A percentile compares a stretch with the other conserved stretches of the same genome.
Evolutionary conservation across 1,140 invertebrate genomes (phyloP).

Genomic region (Drosophila burlai): DNA sequence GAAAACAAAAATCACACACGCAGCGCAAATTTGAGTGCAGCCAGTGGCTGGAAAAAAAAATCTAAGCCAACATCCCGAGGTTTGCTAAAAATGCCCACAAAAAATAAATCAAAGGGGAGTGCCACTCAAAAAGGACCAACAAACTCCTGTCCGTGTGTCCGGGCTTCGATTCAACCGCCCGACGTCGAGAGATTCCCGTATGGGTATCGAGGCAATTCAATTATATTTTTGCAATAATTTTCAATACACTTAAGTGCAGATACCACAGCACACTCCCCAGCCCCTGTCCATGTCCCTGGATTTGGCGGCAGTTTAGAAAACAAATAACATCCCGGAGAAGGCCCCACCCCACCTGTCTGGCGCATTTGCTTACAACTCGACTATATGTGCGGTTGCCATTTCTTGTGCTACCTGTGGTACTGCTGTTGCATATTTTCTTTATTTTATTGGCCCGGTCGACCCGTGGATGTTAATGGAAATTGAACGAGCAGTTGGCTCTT

Average conservation of each 20-base stretch:
- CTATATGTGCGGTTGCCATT: conserved; percentile 33
- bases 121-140: conserved; percentile 52
- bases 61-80: conserved; percentile 24
- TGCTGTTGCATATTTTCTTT: conserved; percentile 72
- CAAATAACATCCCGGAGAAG: conserved; percentile 75
- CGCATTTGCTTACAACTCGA: conserved; percentile 55
- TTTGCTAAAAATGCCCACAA: conserved; percentile 40
- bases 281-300: conserved; percentile 17
- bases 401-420: conserved; percentile 22
- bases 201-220: conserved; percentile 73
- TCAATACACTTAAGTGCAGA: conserved; percentile 84
- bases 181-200: conserved; percentile 23
- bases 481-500: conserved; percentile 63
- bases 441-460: conserved; percentile 66
- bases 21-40: conserved; percentile 47
- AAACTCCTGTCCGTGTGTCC: conserved; percentile 28
- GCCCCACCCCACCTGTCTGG: conserved; percentile 22
- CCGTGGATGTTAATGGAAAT: conserved; percentile 77
- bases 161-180: conserved; percentile 4
- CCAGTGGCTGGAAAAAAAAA: conserved; percentile 17
- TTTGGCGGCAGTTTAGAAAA: conserved; percentile 80
- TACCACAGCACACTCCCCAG: conserved; percentile 6
- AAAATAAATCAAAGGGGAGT: conserved; percentile 72
- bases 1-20: conserved; percentile 6
- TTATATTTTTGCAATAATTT: conserved; percentile 84